Base-by-base conservation (phyloP, 1,140 invertebrate genomes). In the Schlechtendalia chinensis region DNA sequence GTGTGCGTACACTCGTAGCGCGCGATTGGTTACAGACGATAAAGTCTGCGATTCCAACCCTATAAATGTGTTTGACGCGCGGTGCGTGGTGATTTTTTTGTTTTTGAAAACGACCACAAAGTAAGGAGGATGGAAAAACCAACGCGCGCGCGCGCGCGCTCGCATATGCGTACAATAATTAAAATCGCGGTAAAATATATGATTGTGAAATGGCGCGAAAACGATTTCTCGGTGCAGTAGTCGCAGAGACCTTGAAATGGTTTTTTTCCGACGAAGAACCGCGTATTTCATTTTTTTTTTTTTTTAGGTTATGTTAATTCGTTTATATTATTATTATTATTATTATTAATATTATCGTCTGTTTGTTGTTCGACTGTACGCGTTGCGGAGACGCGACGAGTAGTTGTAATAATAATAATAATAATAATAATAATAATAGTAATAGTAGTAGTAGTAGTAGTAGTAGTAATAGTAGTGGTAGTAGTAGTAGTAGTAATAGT, bases 291-390 rank as follows among this genome's bases (percentile, higher is more conserved):
- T 56, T n/a, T n/a, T n/a, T n/a, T 77, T 75, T 77, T 77, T 77
- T 77, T 77, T 75, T 59, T 75, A 79, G 75, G 75, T 79, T 79
- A 79, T 79, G 75, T 59, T 63, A 79, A 79, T 79, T 79, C 58
- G 24, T 47, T 79, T 63, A 27, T 79, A 63, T 58, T 72, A 79
- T 39, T 39, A 39, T 39, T 39, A 39, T 39, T 39, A 50, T 50
- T 79, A 79, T 79, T 24, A n/a, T n/a, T n/a, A n/a, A n/a, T n/a
- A n/a, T n/a, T n/a, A n/a, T n/a, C n/a, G n/a, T n/a, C n/a, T n/a
- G n/a, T n/a, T n/a, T n/a, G n/a, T n/a, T 22, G 39, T 71, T 39
- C 32, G 32, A 39, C 8, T 39, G 32, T 39, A 8, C 8, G 8
- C 32, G 32, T n/a, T n/a, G n/a, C n/a, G n/a, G n/a, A n/a, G n/a